Percentiles rank a stretch among this genome's conserved stretches.
Conservation (phyloP, 2,888 invertebrate genomes). For the Abscondita cerata region DNA sequence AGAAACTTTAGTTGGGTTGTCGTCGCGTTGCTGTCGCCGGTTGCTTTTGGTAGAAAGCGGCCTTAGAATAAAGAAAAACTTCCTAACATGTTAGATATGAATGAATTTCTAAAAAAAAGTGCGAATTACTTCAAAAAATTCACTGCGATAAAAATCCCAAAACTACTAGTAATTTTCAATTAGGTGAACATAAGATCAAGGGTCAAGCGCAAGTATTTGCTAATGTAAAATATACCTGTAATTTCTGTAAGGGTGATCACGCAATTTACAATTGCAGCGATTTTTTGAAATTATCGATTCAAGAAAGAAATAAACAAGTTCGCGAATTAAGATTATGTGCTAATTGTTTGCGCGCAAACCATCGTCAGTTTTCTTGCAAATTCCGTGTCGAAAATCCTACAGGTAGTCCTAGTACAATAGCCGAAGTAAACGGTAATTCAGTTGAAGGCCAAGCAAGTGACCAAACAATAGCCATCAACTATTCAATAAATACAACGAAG, state of each 20-base stretch:
- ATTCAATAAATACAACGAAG: not conserved
- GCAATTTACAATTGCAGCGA: not conserved
- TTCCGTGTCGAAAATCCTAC: not conserved
- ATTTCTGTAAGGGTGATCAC: not conserved
- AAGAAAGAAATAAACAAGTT: not conserved
- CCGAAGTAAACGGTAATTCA: not conserved
- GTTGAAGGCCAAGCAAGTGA: not conserved
- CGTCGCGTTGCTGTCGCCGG: no score
- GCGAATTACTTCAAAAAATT: no score
- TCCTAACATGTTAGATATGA: no score
- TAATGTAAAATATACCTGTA: not conserved
- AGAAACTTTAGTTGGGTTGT: no score
- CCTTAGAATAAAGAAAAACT: no score
- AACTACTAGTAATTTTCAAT: no score
- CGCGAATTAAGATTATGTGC: not conserved
- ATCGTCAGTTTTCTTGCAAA: not conserved
- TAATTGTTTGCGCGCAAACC: not conserved
- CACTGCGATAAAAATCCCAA: no score
- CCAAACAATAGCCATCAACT: not conserved
- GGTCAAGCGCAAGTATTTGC: not conserved
- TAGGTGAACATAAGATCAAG: no score
- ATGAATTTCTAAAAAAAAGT: no score
- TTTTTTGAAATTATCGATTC: not conserved
- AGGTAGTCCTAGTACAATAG: not conserved
- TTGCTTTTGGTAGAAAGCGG: no score